Evolutionary conservation across 2,113 vertebrate species (phyloP), one percentile per base, ranked within the genome.

Genomic region (Talpa occidentalis): DNA sequence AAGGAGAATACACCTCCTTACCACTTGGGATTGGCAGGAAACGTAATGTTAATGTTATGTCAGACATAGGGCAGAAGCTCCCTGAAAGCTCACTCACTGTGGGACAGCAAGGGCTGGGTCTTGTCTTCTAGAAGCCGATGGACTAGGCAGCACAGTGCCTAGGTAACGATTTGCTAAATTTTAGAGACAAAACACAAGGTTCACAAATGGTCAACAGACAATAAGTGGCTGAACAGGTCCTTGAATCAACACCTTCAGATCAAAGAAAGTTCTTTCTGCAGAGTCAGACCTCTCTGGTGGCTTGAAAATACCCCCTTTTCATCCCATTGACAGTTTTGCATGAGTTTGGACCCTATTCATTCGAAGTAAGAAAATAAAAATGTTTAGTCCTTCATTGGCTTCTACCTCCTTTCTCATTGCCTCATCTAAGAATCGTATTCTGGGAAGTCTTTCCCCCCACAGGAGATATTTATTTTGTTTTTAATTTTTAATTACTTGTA

Each of bases 91-190:
- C 47, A 21, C 67, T 64, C 49, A 26, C 42, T 37, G 67, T 30
- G 4, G 30, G 32, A 64, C 40, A 66, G 32, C n/a, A 52, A 88
- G 78, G 35, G 40, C 35, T 64, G 32, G 10, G 60, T 44, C 77
- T 78, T 73, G 52, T 17, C 60, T 82, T 81, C 32, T 52, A 76
- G 30, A 59, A 87, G 24, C 62, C 56, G 19, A 5, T 0, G 35
- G 54, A 52, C 79, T 47, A 11, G 22, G 21, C 26, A 59, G 82
- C 69, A 42, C 10, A 66, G 32, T 54, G 67, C 56, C 44, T 52
- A 24, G 21, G n/a, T 77, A 54, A 90, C 85, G 78, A 84, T 87
- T 77, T 91, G 32, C 76, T 80, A 91, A 67, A 83, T 77, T 87
- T 82, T 49, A 89, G 24, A 83, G 59, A 73, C 44, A 90, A 67